Evolutionary conservation across 2,888 invertebrate species (phyloP).

Genomic region (Stegana nigrithorax): DNA sequence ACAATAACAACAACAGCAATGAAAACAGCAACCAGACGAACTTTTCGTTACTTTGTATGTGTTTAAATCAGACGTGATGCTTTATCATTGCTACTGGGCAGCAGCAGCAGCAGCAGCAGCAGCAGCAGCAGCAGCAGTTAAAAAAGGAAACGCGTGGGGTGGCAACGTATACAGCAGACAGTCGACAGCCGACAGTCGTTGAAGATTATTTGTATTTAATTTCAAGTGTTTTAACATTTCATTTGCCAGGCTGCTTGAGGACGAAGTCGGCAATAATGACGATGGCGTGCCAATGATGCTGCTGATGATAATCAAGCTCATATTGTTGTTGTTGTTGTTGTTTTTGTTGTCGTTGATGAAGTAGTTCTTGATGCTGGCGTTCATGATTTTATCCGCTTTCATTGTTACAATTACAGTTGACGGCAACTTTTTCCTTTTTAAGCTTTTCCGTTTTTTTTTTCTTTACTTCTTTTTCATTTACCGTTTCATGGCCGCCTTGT

Average conservation of each 20-base stretch:
- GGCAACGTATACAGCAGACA: background rate
- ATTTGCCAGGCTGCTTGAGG: background rate
- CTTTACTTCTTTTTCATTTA: slow-evolving; percentile 24
- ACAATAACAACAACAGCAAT: background rate
- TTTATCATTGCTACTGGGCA: background rate
- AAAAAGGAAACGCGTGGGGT: background rate
- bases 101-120: background rate
- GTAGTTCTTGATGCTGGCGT: background rate
- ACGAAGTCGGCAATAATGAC: background rate
- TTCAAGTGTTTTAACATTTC: slow-evolving; percentile 41
- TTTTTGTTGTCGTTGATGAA: background rate
- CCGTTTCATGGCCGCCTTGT: slow-evolving; percentile 24
- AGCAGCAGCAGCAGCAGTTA: background rate
- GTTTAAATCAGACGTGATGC: slow-evolving; percentile 4
- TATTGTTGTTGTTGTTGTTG: background rate
- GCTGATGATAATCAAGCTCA: background rate
- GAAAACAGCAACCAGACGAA: background rate
- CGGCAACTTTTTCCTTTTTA: background rate
- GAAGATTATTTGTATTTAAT: slow-evolving; percentile 60
- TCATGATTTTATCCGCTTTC: too few species aligned
- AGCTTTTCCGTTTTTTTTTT: background rate
- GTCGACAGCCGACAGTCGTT: slow-evolving; percentile 41
- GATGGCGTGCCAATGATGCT: background rate
- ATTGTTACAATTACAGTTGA: slow-evolving; percentile 10
- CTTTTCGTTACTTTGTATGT: slow-evolving; percentile 11